Base-by-base conservation (phyloP, 2,797 vertebrate genomes). In the Muscicapa striata region DNA sequence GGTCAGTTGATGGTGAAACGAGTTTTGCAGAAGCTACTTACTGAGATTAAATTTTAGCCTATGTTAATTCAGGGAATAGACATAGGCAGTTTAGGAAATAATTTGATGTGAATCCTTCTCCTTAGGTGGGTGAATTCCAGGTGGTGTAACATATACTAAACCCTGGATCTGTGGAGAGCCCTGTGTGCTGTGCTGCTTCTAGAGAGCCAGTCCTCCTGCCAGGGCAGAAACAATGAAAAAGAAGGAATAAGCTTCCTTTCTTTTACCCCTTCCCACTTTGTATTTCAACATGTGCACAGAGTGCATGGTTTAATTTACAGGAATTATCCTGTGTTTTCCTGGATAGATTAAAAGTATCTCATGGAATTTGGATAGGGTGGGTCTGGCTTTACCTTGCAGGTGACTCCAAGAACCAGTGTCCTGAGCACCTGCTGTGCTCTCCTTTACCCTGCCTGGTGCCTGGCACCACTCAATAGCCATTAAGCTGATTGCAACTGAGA, bases 131-230 rank as follows among this genome's bases (percentile, higher is more conserved):
- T 46, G 46, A 86, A 69, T 12, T 46, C 63, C 67, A 36, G 34
- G 76, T 3, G 2, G 9, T n/a, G 2, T 76, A 69, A 62, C 2
- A 0, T 20, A 2, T 1, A 29, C 27, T 46, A 30, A 77, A 30
- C 22, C 10, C 11, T 27, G 72, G 49, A 32, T 59, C 26, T 67
- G 24, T 1, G 3, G 67, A 40, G 45, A 4, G 17, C 49, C 15
- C 46, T 0, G 0, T 36, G 19, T 48, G 84, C 62, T 66, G 34
- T 62, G 48, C 54, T 76, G 78, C 48, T 36, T 32, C 4, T 22
- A 15, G 55, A 72, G 48, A 43, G 70, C n/a, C 13, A 4, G 14
- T 54, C 15, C 52, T 78, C 48, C 75, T 69, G 26, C 30, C 2
- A 5, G 13, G 2, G 15, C 27, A n/a, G 27, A 27, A 67, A 64